A percentile compares a stretch with the other conserved stretches of the same genome.
phyloP scores from a whole-genome alignment of 2,113 vertebrate genomes.

The Gymnogyps californianus region DNA sequence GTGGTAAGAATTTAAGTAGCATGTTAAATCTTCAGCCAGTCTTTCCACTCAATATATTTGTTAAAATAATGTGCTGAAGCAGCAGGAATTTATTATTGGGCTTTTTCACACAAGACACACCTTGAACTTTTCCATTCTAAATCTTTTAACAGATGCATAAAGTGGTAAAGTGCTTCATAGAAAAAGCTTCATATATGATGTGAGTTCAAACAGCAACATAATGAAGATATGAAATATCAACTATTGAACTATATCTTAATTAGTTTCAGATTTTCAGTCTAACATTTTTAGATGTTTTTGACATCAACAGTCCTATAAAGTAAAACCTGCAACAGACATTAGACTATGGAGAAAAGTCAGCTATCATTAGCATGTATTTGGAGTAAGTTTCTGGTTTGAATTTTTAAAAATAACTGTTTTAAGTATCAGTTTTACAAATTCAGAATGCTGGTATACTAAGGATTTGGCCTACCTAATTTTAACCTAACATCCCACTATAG shows the following conservation, averaged over 20 bases:
- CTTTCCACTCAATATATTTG: slow-evolving; percentile 53
- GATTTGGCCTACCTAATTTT: neutral
- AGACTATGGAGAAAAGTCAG: neutral
- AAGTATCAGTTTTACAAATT: neutral
- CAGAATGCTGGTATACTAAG: neutral
- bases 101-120: slow-evolving; percentile 37
- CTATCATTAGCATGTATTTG: neutral
- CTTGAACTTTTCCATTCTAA: slow-evolving; percentile 52
- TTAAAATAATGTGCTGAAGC: slow-evolving; percentile 52
- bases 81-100: slow-evolving; percentile 56
- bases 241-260: neutral
- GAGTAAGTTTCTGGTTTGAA: neutral
- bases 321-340: neutral
- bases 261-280: neutral
- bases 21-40: slow-evolving; percentile 43
- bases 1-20: slow-evolving; percentile 42
- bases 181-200: neutral
- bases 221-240: neutral
- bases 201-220: neutral
- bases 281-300: neutral
- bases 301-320: neutral
- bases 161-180: neutral
- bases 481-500: neutral
- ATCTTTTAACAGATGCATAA: slow-evolving; percentile 39
- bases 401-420: neutral